Evolutionary conservation across 2,888 invertebrate species (phyloP).

Genomic region (Leucania comma): DNA sequence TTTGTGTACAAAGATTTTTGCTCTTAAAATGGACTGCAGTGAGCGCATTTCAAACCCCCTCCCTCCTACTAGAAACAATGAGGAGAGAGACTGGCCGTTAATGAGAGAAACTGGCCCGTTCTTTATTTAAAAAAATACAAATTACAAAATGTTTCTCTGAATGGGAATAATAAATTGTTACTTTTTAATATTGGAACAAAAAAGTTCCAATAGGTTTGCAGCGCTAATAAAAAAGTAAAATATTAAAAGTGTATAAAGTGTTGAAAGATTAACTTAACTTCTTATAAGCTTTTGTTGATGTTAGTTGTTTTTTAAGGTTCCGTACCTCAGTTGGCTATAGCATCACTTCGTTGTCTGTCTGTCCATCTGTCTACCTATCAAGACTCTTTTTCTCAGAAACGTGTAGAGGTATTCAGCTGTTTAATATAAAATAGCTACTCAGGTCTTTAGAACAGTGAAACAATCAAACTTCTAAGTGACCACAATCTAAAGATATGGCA

Average conservation of each 20-base stretch:
- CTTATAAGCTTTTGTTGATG: neutral
- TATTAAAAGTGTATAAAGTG: neutral
- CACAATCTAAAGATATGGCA: no score
- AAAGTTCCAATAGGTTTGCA: conserved; percentile 1
- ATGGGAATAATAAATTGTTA: conserved; percentile 25
- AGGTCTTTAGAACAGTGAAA: no score
- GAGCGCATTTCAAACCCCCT: conserved; percentile 14
- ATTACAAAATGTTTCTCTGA: conserved; percentile 33
- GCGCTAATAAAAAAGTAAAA: neutral
- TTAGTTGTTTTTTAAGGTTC: neutral
- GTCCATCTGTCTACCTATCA: no score
- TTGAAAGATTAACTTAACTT: neutral
- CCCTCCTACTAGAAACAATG: conserved; percentile 23
- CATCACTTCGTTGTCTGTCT: no score
- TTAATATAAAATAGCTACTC: no score
- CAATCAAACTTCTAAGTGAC: no score
- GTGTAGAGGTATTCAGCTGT: no score
- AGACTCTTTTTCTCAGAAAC: no score
- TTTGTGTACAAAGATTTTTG: conserved; percentile 17
- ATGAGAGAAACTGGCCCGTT: conserved; percentile 47
- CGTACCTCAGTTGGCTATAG: no score
- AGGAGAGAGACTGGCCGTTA: conserved; percentile 35
- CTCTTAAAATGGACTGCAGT: conserved; percentile 36
- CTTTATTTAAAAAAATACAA: conserved; percentile 29
- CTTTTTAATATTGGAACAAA: conserved; percentile 45